Conservation (phyloP, 2,113 vertebrate genomes). For the Eonycteris spelaea region DNA sequence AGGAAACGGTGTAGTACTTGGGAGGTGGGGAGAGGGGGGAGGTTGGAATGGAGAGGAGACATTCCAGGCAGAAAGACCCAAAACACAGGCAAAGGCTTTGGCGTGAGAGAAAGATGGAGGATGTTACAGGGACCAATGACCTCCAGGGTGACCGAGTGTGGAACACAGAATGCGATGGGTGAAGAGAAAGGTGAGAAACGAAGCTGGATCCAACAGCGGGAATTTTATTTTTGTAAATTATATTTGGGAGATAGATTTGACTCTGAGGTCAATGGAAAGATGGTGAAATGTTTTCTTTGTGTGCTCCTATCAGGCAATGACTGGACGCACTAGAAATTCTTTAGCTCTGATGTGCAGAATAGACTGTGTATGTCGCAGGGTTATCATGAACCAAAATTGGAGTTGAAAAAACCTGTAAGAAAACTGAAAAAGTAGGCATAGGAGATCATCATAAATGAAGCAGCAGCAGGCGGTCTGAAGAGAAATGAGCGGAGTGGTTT, state of each 20-base stretch:
- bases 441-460: no score
- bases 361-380: no score
- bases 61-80: neutral
- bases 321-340: no score
- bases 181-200: neutral
- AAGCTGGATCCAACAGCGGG: neutral
- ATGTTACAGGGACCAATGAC: neutral
- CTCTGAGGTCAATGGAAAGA: no score
- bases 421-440: no score
- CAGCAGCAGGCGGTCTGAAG: no score
- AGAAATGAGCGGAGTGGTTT: no score
- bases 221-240: neutral
- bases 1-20: neutral
- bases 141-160: neutral
- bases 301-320: no score
- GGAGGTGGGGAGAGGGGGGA: fast-evolving
- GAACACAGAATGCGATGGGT: neutral
- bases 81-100: neutral
- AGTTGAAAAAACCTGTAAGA: no score
- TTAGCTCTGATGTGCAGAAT: no score
- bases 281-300: no score
- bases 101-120: neutral
- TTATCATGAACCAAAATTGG: no score
- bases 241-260: neutral
- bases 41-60: neutral